Conservation (phyloP, 2,888 invertebrate genomes). For the Dysmachus trigonus region DNA sequence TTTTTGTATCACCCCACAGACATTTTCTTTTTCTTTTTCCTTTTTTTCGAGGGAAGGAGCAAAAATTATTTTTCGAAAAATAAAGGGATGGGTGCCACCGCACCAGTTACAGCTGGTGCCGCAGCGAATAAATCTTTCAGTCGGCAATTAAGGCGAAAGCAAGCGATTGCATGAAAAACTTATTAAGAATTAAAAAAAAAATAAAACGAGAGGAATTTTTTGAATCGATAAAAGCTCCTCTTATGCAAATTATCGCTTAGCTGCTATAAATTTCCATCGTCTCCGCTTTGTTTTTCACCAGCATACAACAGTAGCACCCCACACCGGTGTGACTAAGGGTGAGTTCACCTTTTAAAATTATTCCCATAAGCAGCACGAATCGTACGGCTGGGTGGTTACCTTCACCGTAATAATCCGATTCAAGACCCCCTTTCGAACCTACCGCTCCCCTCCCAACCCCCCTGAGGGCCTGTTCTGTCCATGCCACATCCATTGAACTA, state of each 20-base stretch:
- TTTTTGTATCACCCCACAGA: background rate
- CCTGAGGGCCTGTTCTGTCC: background rate
- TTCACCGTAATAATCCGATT: slow-evolving; percentile 1
- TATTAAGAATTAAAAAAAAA: slow-evolving; percentile 16
- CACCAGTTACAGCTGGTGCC: slow-evolving; percentile 5
- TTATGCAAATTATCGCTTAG: slow-evolving; percentile 40
- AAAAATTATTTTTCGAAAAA: background rate
- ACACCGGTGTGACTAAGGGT: background rate
- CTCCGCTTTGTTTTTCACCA: slow-evolving; percentile 33
- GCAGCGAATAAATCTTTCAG: slow-evolving; percentile 28
- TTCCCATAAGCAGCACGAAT: slow-evolving; percentile 37
- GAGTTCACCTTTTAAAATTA: slow-evolving; percentile 37
- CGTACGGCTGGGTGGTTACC: background rate
- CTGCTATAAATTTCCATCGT: slow-evolving; percentile 40
- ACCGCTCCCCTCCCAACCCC: background rate
- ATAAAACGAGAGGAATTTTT: slow-evolving; percentile 38
- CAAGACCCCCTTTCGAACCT: background rate
- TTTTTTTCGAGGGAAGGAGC: background rate
- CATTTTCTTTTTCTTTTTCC: background rate
- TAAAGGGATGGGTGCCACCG: background rate
- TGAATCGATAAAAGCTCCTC: slow-evolving; percentile 31
- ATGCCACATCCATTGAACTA: background rate
- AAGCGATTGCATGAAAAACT: slow-evolving; percentile 28
- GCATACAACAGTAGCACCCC: background rate
- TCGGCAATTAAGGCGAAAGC: slow-evolving; percentile 21